phyloP scores from a whole-genome alignment of 2,888 invertebrate genomes.

The Dorcus hopei region DNA sequence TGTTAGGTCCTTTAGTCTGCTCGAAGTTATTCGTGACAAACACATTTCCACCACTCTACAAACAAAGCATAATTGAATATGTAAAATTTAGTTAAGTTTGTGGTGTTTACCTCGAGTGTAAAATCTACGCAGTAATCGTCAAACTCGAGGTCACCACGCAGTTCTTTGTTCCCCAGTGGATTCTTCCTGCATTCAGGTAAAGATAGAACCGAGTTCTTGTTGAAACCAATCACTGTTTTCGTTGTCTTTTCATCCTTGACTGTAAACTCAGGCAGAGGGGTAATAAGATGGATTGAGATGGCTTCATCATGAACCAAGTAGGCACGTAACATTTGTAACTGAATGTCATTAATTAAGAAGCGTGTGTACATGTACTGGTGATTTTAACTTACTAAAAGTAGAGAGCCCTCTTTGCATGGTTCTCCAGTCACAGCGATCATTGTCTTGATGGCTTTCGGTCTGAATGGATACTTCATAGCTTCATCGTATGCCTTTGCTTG shows the following conservation, averaged over 20 bases:
- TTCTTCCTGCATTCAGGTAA: constrained; percentile 63
- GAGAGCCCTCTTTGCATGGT: constrained; percentile 55
- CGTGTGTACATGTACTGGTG: neutral
- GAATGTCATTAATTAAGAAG: constrained; percentile 1
- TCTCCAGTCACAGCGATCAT: constrained; percentile 65
- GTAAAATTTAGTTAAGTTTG: neutral
- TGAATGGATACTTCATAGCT: constrained; percentile 67
- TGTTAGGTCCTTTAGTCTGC: constrained; percentile 53
- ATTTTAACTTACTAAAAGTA: constrained; percentile 54
- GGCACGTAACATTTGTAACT: constrained; percentile 17
- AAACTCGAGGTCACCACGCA: constrained; percentile 56
- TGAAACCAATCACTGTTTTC: constrained; percentile 61
- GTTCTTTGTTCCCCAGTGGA: constrained; percentile 54
- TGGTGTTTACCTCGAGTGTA: constrained; percentile 58
- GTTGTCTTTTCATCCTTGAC: constrained; percentile 56
- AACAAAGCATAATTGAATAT: constrained; percentile 10
- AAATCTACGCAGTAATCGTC: constrained; percentile 67
- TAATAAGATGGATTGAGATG: constrained; percentile 60
- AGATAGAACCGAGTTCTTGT: constrained; percentile 59
- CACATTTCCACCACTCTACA: constrained; percentile 62
- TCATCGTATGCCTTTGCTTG: constrained; percentile 58
- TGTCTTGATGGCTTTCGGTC: constrained; percentile 72
- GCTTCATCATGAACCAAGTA: constrained; percentile 55
- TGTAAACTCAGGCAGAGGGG: constrained; percentile 52
- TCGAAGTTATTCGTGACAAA: constrained; percentile 63